Percentiles rank a stretch among this genome's conserved stretches.
These are phyloP conservation scores for Lepidochrysops patricia DNA, from an alignment of 2,888 invertebrate genomes.

Conservation along the genomic window DNA sequence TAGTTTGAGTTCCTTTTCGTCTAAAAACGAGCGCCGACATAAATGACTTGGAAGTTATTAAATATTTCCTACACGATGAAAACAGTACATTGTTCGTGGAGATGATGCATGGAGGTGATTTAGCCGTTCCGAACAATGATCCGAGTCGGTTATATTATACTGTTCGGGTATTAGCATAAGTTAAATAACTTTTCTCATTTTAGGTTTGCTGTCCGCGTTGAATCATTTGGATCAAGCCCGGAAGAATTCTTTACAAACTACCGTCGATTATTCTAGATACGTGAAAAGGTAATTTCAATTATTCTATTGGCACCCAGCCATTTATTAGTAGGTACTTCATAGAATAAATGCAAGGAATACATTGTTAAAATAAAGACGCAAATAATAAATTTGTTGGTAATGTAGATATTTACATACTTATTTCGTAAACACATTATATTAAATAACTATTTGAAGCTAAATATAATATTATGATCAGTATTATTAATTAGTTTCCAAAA, in stretches of 20 bases:
- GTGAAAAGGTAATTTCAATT: slow-evolving; percentile 78
- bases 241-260: slow-evolving; percentile 76
- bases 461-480: not conserved
- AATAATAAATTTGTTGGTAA: not conserved
- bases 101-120: slow-evolving; percentile 69
- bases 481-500: not conserved
- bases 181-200: slow-evolving; percentile 32
- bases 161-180: slow-evolving; percentile 59
- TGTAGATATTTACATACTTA: not conserved
- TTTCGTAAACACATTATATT: too few species aligned
- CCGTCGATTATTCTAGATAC: slow-evolving; percentile 91
- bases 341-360: not conserved
- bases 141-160: slow-evolving; percentile 59
- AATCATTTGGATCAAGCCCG: slow-evolving; percentile 68
- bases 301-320: not conserved
- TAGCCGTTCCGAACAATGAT: slow-evolving; percentile 69
- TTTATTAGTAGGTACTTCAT: not conserved
- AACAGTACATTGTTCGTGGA: slow-evolving; percentile 63
- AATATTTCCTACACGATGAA: slow-evolving; percentile 58
- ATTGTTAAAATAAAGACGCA: not conserved
- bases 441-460: not conserved
- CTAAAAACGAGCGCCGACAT: slow-evolving; percentile 39
- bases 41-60: slow-evolving; percentile 39
- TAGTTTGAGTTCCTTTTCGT: slow-evolving; percentile 54
- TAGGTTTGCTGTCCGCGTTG: slow-evolving; percentile 66